These are phyloP conservation scores for Centropristis striata DNA, from an alignment of 2,113 vertebrate genomes.

Conservation along the genomic window DNA sequence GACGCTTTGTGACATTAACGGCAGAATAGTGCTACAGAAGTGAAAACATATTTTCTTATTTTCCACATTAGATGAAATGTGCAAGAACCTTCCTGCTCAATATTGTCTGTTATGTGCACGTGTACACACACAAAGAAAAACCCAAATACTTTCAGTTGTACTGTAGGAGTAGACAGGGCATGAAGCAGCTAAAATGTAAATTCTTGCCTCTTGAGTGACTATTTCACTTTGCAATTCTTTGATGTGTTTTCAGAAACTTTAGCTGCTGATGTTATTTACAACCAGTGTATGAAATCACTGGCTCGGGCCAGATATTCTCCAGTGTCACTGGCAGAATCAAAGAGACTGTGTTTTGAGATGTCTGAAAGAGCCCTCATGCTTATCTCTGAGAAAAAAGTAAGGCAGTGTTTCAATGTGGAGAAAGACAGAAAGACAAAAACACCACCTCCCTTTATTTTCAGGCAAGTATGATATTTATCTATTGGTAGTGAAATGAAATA, in stretches of 20 bases:
- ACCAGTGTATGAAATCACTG: conserved; percentile 24
- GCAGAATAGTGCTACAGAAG: too few species aligned
- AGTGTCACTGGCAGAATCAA: conserved; percentile 22
- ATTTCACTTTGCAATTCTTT: conserved; percentile 29
- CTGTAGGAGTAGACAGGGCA: conserved; percentile 1
- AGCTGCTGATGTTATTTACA: conserved; percentile 52
- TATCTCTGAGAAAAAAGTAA: conserved; percentile 17
- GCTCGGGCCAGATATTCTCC: conserved; percentile 23
- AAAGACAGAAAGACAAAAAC: conserved; percentile 24
- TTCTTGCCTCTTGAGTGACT: neutral
- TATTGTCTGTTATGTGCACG: neutral
- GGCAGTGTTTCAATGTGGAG: conserved; percentile 10
- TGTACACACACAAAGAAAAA: neutral
- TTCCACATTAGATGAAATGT: neutral
- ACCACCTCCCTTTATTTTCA: conserved; percentile 12
- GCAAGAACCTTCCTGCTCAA: neutral
- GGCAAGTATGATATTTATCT: conserved; percentile 50
- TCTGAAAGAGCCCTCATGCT: neutral
- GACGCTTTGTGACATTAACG: too few species aligned
- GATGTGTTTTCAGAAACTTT: conserved; percentile 39
- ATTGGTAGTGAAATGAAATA: conserved; percentile 57
- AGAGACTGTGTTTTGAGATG: conserved; percentile 27
- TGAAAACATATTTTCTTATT: neutral
- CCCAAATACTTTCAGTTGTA: neutral
- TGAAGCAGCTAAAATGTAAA: conserved; percentile 1